Conservation (phyloP, 1,140 invertebrate genomes). For the Sitobion miscanthi region DNA sequence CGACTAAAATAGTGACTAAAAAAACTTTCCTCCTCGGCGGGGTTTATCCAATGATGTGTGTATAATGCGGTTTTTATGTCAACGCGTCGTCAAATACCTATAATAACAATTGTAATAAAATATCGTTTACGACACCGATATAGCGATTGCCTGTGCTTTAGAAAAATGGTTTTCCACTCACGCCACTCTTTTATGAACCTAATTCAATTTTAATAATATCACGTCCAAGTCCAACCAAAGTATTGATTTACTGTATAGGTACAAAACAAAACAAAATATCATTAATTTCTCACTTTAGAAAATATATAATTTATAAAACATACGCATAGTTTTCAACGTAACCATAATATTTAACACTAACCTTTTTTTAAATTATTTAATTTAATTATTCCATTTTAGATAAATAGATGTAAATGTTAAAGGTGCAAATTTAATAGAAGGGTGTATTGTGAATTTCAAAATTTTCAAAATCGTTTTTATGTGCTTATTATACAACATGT, state of each 20-base stretch:
- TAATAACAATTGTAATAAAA: constrained; percentile 12
- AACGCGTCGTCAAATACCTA: neutral
- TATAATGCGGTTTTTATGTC: constrained; percentile 41
- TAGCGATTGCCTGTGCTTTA: neutral
- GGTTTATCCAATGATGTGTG: neutral
- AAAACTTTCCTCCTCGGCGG: constrained; percentile 12
- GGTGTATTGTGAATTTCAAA: neutral
- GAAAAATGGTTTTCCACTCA: neutral
- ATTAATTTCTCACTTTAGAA: neutral
- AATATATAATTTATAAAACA: neutral
- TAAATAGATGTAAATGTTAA: neutral
- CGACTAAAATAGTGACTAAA: neutral
- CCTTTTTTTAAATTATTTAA: neutral
- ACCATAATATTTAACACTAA: neutral
- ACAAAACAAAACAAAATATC: neutral
- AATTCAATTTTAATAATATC: constrained; percentile 6
- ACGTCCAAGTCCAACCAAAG: neutral
- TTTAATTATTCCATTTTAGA: neutral
- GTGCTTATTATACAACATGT: neutral
- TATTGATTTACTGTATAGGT: neutral
- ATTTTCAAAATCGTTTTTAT: neutral
- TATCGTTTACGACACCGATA: neutral
- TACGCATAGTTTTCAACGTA: neutral
- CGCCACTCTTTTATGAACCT: neutral
- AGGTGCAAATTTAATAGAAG: neutral